Conservation (phyloP, 1,140 invertebrate genomes). For the Contarinia nasturtii region DNA sequence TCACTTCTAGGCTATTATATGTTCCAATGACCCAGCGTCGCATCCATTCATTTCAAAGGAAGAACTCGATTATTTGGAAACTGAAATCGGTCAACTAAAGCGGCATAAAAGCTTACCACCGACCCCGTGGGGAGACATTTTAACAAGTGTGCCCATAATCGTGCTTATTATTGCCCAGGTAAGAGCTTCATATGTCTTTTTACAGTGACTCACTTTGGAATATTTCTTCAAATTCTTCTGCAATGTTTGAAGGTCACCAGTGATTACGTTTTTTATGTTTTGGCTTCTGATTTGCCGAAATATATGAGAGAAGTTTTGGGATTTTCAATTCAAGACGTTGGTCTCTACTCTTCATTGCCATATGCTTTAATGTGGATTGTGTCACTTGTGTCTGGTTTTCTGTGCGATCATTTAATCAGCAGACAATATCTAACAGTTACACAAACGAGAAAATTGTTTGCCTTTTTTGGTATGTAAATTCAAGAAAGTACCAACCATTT, state of each 20-base stretch:
- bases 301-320: constrained; percentile 77
- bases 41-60: constrained; percentile 34
- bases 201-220: background rate
- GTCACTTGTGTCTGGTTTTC: constrained; percentile 39
- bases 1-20: constrained; percentile 31
- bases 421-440: constrained; percentile 33
- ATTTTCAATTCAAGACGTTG: constrained; percentile 57
- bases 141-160: constrained; percentile 60
- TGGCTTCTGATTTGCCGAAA: constrained; percentile 80
- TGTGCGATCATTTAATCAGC: constrained; percentile 46
- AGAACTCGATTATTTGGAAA: constrained; percentile 55
- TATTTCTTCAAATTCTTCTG: constrained; percentile 9
- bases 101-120: constrained; percentile 32
- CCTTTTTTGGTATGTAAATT: constrained; percentile 35
- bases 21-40: constrained; percentile 54
- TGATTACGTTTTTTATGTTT: constrained; percentile 88
- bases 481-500: background rate
- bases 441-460: constrained; percentile 49
- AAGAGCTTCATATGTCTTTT: background rate
- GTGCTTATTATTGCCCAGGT: constrained; percentile 43
- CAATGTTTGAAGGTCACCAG: constrained; percentile 41
- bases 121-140: constrained; percentile 48
- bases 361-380: constrained; percentile 56
- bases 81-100: constrained; percentile 31
- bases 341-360: constrained; percentile 43